Percentiles rank a stretch among this genome's conserved stretches.
Evolutionary conservation across 2,797 vertebrate species (phyloP).

Genomic region (Spinus olivaceus): DNA sequence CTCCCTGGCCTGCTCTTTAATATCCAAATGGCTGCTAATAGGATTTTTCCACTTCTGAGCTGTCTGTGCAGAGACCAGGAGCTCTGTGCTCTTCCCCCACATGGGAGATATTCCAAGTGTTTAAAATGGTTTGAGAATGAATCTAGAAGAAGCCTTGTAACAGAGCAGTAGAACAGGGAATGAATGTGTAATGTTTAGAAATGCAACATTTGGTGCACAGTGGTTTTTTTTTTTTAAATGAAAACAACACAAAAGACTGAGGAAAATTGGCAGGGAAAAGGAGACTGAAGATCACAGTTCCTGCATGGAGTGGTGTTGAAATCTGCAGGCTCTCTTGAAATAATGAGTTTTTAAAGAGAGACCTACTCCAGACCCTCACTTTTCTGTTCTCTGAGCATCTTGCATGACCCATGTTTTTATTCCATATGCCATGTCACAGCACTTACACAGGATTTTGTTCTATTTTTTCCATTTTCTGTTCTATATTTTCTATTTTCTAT

Average conservation of each 20-base stretch:
- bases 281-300: not conserved
- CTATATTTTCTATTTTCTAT: accelerated
- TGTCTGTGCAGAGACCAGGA: not conserved
- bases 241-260: not conserved
- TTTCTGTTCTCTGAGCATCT: not conserved
- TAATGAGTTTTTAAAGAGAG: not conserved
- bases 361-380: not conserved
- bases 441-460: not conserved
- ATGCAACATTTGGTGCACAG: not conserved
- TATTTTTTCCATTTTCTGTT: not conserved
- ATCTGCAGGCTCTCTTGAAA: slow-evolving; percentile 9
- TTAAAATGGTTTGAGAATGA: not conserved
- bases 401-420: not conserved
- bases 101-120: not conserved
- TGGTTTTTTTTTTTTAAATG: not conserved
- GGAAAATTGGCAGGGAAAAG: not conserved
- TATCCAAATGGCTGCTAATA: not conserved
- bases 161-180: not conserved
- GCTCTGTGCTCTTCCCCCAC: not conserved
- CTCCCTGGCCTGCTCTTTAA: not conserved
- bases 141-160: not conserved
- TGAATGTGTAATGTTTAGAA: slow-evolving; percentile 2
- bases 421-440: not conserved
- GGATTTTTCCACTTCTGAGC: not conserved
- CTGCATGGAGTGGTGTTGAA: not conserved